Base-by-base conservation (phyloP, 2,113 vertebrate genomes). In the mouse (Mus musculus) region DNA sequence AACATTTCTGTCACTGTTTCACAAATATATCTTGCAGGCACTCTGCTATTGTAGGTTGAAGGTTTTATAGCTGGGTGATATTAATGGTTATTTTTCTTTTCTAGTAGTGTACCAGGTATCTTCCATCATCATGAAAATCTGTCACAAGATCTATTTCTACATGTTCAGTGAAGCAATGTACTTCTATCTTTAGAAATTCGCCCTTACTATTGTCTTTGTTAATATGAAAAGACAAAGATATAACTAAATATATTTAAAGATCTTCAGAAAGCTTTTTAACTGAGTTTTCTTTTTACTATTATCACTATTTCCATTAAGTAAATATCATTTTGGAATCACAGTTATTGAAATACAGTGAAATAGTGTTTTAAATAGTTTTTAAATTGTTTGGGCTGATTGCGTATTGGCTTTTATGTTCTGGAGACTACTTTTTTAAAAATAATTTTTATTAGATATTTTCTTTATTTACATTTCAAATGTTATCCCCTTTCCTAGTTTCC, bases 201-300 rank as follows among this genome's bases (percentile, higher is more conserved):
- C 5, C 20, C 20, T 82, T 59, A 59, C 20, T 11, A 39, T 12
- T 0, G 4, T 72, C 69, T 95, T 95, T 30, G 89, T 73, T 96
- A 91, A 90, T 14, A 49, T 49, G 39, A 81, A 94, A 94, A 91
- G 16, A 52, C 52, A 91, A 95, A n/a, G 12, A 81, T 91, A 91
- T 93, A 91, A 89, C 89, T 87, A 95, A 94, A 85, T 3, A 49
- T 36, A 39, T 82, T 87, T 61, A 81, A 93, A 96, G 52, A 54
- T 82, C 46, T 52, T n/a, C 30, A 81, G 28, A 63, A 88, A 92
- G 17, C 16, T 26, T n/a, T 95, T 96, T 56, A 46, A 26, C 9
- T 91, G 89, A 81, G 8, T 14, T 28, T 72, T 89, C 71, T 26
- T 33, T 77, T 71, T 46, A 20, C 3, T n/a, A 69, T 20, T 36